Evolutionary conservation across 2,888 invertebrate genomes (phyloP), one percentile per base, ranked within the genome.

Genomic region (Scrobipalpa costella): DNA sequence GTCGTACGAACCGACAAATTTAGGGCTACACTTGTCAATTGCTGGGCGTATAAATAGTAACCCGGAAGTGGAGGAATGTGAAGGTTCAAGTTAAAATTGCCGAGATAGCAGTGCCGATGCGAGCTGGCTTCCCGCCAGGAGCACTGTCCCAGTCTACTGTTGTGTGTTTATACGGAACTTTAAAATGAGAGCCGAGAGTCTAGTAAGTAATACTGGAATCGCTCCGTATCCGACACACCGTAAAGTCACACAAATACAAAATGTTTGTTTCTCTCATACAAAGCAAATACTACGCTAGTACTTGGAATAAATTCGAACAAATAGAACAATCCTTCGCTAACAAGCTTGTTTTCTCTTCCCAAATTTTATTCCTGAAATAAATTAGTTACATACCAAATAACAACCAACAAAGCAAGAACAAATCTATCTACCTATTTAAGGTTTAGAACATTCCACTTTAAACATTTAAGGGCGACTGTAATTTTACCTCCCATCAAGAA

Each of bases 51-150:
- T 55, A 55, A 55, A 55, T 33, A 33, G 9, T 33, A 33, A 55
- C 21, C 55, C 55, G 60, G 34, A 60, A 60, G 21, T 27, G 33
- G 15, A 49, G 47, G 60, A 60, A 33, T 47, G 44, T 57, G 47
- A 21, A 19, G 47, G 60, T 47, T 60, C 60, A 47, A 60, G 47
- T 47, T 47, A 60, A 60, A 59, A 59, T 59, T 15, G 60, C 27
- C 38, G 60, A 60, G 60, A 60, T 60, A 44, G 58, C 21, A 76
- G 71, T 71, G 72, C 62, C 68, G 70, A 66, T 72, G 65, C 63
- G 61, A 57, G 66, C 69, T 84, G 84, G 84, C 85, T 72, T 15
- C 62, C 21, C 66, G 81, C 84, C 85, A 83, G 73, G 68, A 67
- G 67, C 74, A 73, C 71, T 72, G 73, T 73, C 73, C 71, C 72